Base-by-base conservation (phyloP, 1,140 invertebrate genomes). In the Brachionus rubens region DNA sequence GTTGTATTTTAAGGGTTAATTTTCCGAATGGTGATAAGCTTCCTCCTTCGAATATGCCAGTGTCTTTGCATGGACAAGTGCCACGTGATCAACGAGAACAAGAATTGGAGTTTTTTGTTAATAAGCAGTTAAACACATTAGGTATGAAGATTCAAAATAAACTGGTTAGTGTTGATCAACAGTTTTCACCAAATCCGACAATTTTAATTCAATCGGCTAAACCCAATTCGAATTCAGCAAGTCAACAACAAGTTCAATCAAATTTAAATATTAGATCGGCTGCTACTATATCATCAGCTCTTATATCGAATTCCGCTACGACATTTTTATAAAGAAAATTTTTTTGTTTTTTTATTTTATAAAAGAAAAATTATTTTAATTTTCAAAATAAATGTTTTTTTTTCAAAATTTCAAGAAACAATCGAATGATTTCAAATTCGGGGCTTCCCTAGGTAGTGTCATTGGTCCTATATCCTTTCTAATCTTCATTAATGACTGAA, bases 101-200 rank as follows among this genome's bases (percentile, higher is more conserved):
- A 77, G 82, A 84, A 54, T 67, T 84, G n/a, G 82, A 84, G 46
- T 82, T 80, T 70, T 83, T 82, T 68, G 78, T 83, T 75, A 81
- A 78, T 41, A 83, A 82, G 76, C 82, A 82, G 72, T 83, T 36
- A 14, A 72, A 72, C 26, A 54, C 28, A 26, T 24, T 72, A 21
- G 68, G 68, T 4, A 48, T 72, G 28, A 72, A 72, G 16, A 72
- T 72, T 72, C 46, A 72, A 33, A 72, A 43, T 43, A 65, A 65
- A 24, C 16, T 65, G 19, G 40, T 24, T 6, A 24, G n/a, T 5
- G 40, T 65, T 19, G 59, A 65, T 21, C 59, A 65, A 41, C 59
- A 65, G 12, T 65, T 65, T 65, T 65, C 59, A 5, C 28, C 54
- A 16, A 59, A 59, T 59, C 54, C 54, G 19, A 59, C 54, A 33